These are phyloP conservation scores for Petrolisthes cinctipes DNA, from an alignment of 2,888 invertebrate species.

Conservation along the genomic window DNA sequence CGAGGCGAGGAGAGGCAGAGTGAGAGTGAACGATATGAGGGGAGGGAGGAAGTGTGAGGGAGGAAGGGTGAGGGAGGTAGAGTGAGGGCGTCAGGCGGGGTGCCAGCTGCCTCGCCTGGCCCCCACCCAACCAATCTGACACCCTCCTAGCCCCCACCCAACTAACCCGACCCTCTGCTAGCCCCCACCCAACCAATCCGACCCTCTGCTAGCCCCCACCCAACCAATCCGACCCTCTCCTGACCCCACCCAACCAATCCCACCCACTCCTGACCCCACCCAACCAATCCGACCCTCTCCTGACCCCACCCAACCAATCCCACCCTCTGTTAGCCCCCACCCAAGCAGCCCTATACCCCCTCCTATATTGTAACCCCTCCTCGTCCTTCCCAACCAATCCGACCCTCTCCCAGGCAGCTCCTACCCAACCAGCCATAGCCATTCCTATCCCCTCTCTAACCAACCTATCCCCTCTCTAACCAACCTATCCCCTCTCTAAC, in stretches of 20 bases:
- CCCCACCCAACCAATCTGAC: neutral
- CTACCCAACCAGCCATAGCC: neutral
- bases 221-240: neutral
- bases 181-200: neutral
- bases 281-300: neutral
- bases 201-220: constrained; percentile 2
- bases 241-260: neutral
- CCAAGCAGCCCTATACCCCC: neutral
- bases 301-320: neutral
- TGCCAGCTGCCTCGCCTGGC: constrained; percentile 26
- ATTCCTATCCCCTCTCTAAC: neutral
- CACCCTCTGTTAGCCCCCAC: neutral
- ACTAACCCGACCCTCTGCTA: neutral
- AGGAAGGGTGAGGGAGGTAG: neutral
- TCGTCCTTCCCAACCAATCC: neutral
- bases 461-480: neutral
- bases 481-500: neutral
- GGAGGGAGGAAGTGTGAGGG: neutral
- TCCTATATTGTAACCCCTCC: neutral
- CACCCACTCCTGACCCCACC: neutral
- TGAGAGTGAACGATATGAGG: neutral
- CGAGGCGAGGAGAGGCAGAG: neutral
- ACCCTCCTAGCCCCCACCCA: neutral
- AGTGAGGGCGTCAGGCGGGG: neutral
- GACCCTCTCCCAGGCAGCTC: too few species aligned